Evolutionary conservation across 23 tunicate genomes (phyloP).

Genomic region (Diplosoma virens): DNA sequence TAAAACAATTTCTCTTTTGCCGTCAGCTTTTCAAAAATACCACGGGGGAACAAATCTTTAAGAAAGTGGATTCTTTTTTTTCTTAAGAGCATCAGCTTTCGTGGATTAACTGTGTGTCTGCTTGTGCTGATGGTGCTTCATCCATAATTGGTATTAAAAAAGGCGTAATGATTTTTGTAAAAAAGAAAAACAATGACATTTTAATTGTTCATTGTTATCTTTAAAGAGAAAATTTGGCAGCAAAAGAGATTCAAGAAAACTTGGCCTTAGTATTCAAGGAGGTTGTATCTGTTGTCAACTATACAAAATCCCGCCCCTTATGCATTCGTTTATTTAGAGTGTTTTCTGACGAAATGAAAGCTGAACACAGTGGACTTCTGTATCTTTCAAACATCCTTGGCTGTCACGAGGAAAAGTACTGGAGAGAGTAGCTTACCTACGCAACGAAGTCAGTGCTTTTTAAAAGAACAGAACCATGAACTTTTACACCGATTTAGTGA

Average conservation of each 20-base stretch:
- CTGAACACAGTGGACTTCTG: too few relatives aligned
- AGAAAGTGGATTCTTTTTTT: not conserved
- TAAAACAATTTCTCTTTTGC: constrained; percentile 19
- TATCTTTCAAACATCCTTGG: too few relatives aligned
- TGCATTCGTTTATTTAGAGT: not conserved
- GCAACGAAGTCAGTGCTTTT: not conserved
- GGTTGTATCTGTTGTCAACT: constrained; percentile 48
- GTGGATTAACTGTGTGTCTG: constrained; percentile 12
- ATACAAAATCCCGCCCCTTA: constrained; percentile 21
- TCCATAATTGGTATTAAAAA: too few relatives aligned
- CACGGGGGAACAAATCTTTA: constrained; percentile 1
- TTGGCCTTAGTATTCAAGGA: constrained; percentile 41
- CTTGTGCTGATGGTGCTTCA: constrained; percentile 4
- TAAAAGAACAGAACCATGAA: not conserved
- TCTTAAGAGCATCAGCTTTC: constrained; percentile 10
- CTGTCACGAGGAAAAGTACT: constrained; percentile 8
- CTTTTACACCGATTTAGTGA: not conserved
- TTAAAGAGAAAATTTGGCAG: constrained; percentile 55
- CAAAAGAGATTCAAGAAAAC: constrained; percentile 27
- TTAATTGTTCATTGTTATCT: constrained; percentile 46
- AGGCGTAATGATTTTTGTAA: too few relatives aligned
- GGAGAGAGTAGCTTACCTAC: constrained; percentile 2
- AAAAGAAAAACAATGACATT: constrained; percentile 1
- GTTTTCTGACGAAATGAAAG: too few relatives aligned
- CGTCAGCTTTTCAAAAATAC: constrained; percentile 8